phyloP scores from a whole-genome alignment of 2,113 vertebrate genomes.

The Cynopterus brachyotis region DNA sequence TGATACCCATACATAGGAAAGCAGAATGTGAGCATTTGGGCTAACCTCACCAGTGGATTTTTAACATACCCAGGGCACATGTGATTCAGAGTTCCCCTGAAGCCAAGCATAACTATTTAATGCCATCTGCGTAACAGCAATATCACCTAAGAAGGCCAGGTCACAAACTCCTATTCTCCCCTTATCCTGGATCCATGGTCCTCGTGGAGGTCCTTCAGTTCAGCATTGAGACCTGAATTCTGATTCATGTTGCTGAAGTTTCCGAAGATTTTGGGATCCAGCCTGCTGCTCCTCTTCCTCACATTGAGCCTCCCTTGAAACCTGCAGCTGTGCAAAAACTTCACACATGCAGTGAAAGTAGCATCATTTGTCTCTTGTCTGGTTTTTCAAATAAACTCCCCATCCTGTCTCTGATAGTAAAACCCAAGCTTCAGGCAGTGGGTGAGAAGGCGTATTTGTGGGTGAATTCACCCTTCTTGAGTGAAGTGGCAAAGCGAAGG shows the following conservation, averaged over 20 bases:
- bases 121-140: conserved; percentile 71
- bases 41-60: conserved; percentile 64
- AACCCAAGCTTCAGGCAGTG: not conserved
- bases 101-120: conserved; percentile 62
- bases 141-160: not conserved
- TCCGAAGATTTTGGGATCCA: not conserved
- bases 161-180: conserved; percentile 58
- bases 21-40: conserved; percentile 68
- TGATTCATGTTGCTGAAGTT: conserved; percentile 65
- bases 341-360: not conserved
- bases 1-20: conserved; percentile 75
- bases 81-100: conserved; percentile 68
- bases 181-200: not conserved
- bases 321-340: not conserved
- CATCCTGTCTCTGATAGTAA: not conserved
- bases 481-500: conserved; percentile 72
- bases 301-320: not conserved
- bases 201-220: conserved; percentile 55
- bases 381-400: conserved; percentile 42
- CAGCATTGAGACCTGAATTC: not conserved
- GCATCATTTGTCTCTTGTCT: conserved; percentile 3
- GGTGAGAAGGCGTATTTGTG: not conserved
- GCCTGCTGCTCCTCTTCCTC: conserved; percentile 3
- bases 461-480: not conserved
- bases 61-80: conserved; percentile 65